Evolutionary conservation across 2,888 invertebrate genomes (phyloP).

Genomic region (Tipula unca): DNA sequence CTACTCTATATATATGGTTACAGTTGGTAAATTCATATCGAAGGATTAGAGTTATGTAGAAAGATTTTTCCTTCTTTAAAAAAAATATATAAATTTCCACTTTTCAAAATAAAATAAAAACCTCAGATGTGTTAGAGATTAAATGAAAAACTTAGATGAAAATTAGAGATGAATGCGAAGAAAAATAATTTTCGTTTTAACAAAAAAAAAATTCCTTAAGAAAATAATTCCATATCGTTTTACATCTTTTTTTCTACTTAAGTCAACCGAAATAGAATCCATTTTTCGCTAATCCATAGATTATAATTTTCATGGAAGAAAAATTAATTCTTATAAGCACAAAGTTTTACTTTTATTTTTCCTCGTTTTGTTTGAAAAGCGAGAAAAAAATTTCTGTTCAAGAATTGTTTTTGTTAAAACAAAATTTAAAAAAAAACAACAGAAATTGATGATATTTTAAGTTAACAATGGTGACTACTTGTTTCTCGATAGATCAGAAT

Average conservation of each 20-base stretch:
- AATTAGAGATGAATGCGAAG: background rate
- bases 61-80: background rate
- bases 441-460: background rate
- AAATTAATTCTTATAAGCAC: conserved; percentile 14
- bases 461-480: background rate
- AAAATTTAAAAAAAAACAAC: background rate
- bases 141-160: conserved; percentile 8
- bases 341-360: background rate
- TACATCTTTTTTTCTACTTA: background rate
- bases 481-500: background rate
- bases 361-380: background rate
- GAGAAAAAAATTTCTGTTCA: background rate
- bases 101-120: background rate
- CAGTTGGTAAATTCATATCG: background rate
- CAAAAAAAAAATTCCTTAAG: background rate
- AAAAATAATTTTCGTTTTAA: background rate
- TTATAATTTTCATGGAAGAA: conserved; percentile 8
- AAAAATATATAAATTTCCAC: background rate
- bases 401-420: background rate
- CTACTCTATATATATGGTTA: background rate
- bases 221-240: conserved; percentile 8
- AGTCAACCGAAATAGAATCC: conserved; percentile 14
- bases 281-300: conserved; percentile 9
- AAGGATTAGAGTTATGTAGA: background rate
- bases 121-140: conserved; percentile 14